phyloP scores from a whole-genome alignment of 2,888 invertebrate species.

The Mesochorus sp. region DNA sequence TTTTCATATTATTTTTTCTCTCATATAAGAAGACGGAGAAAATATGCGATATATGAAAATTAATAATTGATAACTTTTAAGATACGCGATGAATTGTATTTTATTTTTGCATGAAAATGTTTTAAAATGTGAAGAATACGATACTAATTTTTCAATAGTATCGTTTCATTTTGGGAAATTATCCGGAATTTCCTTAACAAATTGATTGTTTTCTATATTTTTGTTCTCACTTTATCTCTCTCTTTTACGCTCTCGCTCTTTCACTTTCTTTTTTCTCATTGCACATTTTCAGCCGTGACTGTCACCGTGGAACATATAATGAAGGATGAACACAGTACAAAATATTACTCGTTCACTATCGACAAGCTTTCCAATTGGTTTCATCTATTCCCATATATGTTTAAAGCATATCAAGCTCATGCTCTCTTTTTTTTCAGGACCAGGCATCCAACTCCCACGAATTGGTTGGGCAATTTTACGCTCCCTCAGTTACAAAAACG shows the following conservation, averaged over 20 bases:
- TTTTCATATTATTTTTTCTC: no score
- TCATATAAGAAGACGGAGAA: no score
- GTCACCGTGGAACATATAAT: constrained; percentile 52
- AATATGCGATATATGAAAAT: no score
- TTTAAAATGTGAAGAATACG: no score
- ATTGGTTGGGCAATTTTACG: constrained; percentile 81
- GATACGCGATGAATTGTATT: no score
- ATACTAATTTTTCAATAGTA: no score
- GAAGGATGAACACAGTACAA: constrained; percentile 71
- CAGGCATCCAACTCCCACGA: constrained; percentile 32
- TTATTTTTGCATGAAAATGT: no score
- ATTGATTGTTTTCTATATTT: no score
- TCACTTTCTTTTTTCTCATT: neutral
- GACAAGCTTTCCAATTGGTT: constrained; percentile 38
- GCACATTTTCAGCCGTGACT: constrained; percentile 3
- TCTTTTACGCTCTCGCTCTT: constrained; percentile 10
- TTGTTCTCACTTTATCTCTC: constrained; percentile 2
- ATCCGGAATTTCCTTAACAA: no score
- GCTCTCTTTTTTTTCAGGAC: neutral
- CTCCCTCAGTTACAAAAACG: constrained; percentile 81
- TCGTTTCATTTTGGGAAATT: no score
- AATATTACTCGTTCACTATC: constrained; percentile 58
- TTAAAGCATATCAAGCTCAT: constrained; percentile 19
- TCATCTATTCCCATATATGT: constrained; percentile 11
- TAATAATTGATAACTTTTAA: no score